Percentiles rank a stretch among this genome's conserved stretches.
phyloP scores from a whole-genome alignment of 35 echinoderm and acorn worm genomes.

The Patiria miniata region DNA sequence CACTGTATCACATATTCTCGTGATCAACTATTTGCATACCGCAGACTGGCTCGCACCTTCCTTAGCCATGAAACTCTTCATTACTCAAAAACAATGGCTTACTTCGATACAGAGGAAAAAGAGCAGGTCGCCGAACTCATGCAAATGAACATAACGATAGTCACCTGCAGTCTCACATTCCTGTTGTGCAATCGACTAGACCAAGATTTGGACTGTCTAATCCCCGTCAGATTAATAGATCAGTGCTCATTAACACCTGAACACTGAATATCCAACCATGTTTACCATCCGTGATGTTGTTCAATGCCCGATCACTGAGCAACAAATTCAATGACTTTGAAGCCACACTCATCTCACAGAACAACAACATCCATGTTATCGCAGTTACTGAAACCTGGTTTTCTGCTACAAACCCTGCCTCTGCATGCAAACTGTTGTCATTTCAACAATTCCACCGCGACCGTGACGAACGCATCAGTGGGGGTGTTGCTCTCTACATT shows the following conservation, averaged over 20 bases:
- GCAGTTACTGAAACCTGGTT: constrained; percentile 30
- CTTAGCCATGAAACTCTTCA: no score
- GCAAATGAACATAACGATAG: no score
- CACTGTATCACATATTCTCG: no score
- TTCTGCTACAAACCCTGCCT: neutral
- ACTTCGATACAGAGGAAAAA: no score
- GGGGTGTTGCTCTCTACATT: constrained; percentile 29
- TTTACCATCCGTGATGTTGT: neutral
- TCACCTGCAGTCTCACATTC: neutral
- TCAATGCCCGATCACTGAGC: constrained; percentile 10
- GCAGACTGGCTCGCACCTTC: no score
- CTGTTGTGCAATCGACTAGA: neutral
- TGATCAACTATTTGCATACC: no score
- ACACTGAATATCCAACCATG: neutral
- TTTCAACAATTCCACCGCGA: neutral
- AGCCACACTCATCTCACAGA: neutral
- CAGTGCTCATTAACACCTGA: constrained; percentile 7
- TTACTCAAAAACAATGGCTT: no score
- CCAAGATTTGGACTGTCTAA: neutral
- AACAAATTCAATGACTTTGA: constrained; percentile 20
- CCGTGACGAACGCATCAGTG: neutral
- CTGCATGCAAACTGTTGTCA: neutral
- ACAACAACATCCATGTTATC: constrained; percentile 2
- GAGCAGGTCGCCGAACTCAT: no score
- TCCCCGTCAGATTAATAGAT: neutral